A percentile compares a stretch with the other conserved stretches of the same genome.
phyloP scores from a whole-genome alignment of 2,797 vertebrate species.

The Danio kyathit region DNA sequence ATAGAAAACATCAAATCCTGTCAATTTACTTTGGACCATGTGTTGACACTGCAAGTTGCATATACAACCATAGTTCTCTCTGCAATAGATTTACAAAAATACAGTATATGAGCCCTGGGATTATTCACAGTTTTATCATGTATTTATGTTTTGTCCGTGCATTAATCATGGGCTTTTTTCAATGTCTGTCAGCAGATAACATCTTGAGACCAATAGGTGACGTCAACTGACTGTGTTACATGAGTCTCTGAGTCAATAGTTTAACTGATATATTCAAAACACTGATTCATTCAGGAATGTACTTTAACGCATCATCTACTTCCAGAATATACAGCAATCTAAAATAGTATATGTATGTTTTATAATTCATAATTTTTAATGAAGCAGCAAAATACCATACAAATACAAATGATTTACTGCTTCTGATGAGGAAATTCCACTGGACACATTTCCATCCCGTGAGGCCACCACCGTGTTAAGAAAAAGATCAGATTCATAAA shows the following conservation, averaged over 20 bases:
- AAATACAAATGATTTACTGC: too few species aligned
- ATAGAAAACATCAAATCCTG: too few species aligned
- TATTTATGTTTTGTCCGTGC: background rate
- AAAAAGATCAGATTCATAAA: too few species aligned
- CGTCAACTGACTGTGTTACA: background rate
- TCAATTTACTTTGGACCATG: too few species aligned
- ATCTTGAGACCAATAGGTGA: background rate
- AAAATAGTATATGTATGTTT: too few species aligned
- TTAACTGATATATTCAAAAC: background rate
- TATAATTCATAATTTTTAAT: too few species aligned
- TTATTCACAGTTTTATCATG: background rate
- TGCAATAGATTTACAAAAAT: background rate
- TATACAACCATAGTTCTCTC: background rate
- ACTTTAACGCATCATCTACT: background rate
- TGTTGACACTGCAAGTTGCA: too few species aligned
- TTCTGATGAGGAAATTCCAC: too few species aligned
- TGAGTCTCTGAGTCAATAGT: background rate
- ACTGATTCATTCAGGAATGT: background rate
- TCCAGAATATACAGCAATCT: too few species aligned
- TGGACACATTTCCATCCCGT: too few species aligned
- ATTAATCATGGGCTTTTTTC: background rate
- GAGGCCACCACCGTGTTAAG: too few species aligned
- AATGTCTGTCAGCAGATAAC: background rate
- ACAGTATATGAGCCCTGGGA: background rate
- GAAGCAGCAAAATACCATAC: too few species aligned